Percentiles rank a stretch among this genome's conserved stretches.
phyloP scores from a whole-genome alignment of 1,140 invertebrate species.

The Danaus melanippus region DNA sequence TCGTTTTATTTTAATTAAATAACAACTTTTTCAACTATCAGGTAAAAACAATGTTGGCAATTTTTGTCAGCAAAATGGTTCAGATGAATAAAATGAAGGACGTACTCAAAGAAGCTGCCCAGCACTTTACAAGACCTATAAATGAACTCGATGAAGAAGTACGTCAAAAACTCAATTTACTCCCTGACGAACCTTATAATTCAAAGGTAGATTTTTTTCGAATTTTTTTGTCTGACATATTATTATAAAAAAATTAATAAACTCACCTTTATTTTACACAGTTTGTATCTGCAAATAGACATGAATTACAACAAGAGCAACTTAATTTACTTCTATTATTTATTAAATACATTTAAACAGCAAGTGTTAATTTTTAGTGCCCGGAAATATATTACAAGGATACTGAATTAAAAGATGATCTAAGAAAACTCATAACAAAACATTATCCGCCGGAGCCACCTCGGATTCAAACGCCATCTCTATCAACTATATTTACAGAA shows the following conservation, averaged over 20 bases:
- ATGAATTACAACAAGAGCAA: too few relatives aligned
- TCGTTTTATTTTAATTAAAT: too few relatives aligned
- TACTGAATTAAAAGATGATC: constrained; percentile 25
- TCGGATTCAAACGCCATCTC: constrained; percentile 9
- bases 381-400: constrained; percentile 31
- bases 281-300: too few relatives aligned
- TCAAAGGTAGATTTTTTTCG: too few relatives aligned
- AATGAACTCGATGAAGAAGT: constrained; percentile 35
- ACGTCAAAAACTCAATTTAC: constrained; percentile 20
- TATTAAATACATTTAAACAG: too few relatives aligned
- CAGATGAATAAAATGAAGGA: constrained; percentile 33
- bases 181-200: too few relatives aligned
- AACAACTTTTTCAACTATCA: constrained; percentile 11
- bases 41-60: constrained; percentile 40
- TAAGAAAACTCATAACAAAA: constrained; percentile 31
- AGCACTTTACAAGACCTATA: constrained; percentile 38
- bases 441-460: constrained; percentile 28
- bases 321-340: too few relatives aligned
- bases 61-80: constrained; percentile 37
- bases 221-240: too few relatives aligned
- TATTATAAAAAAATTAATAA: too few relatives aligned
- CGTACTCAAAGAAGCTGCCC: constrained; percentile 36
- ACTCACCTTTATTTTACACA: too few relatives aligned
- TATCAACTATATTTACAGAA: constrained; percentile 29
- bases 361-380: constrained; percentile 1